Evolutionary conservation across 2,797 vertebrate genomes (phyloP), one percentile per base, ranked within the genome.

Genomic region (Aldrovandia affinis): DNA sequence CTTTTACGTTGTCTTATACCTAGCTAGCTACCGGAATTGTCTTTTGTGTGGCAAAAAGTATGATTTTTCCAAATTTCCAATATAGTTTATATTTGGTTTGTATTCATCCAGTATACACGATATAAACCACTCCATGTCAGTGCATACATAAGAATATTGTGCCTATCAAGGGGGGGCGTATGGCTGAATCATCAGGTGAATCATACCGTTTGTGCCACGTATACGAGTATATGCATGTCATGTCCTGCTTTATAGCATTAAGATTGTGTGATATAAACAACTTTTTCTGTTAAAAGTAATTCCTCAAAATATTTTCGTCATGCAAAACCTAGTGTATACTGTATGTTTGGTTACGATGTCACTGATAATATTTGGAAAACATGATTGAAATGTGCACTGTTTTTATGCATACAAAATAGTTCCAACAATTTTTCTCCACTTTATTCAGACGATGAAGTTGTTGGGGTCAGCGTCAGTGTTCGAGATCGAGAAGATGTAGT

Each of bases 401-500:
- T 57, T 57, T 57, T 57, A 57, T 57, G 18, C 15, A 57, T 20
- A n/a, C 42, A 47, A 25, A 75, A 25, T 77, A 14, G n/a, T 77
- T 25, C 15, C 25, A 36, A 33, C 63, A 47, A 42, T 77, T 55
- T 81, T 15, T 84, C 8, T 44, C 8, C 20, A 83, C 9, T 57
- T 82, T 87, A 42, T 82, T 20, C 93, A 98, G 97, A 96, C 81
- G 97, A 98, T 52, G 97, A 98, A 92, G 95, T 98, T 0, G 96
- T 97, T 55, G 97, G 97, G 0, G 96, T 98, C 84, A 98, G 97
- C 6, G 95, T 98, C 87, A 97, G 97, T 0, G 91, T 98, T 81
- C 95, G 96, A 55, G 97, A 97, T 87, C 95, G 96, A 33, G 97
- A 98, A 85, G 97, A 98, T 75, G 93, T 98, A 36, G 93, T 98